Base-by-base conservation (phyloP, 2,888 invertebrate genomes). In the Eupithecia vulgata region DNA sequence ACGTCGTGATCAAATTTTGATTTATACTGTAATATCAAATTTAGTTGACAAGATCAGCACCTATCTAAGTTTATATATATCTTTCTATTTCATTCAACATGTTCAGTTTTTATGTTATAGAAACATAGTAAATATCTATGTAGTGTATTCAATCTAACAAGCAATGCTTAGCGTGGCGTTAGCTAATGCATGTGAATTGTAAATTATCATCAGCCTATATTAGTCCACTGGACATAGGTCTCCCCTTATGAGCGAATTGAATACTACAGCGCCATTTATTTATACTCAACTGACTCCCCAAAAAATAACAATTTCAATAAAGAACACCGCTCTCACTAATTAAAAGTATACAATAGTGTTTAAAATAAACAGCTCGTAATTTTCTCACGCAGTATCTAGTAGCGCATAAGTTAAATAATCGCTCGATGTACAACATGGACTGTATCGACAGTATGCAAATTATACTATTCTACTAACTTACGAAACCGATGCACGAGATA, bases 381-480 rank as follows among this genome's bases (percentile, higher is more conserved):
- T 69, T 77, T 78, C 77, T 77, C 78, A 76, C 79, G 78, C 74
- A 76, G 77, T 74, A 74, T 75, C 68, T 12, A 6, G 35, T 65
- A 40, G 13, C 13, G 37, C 12, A n/a, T 35, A 62, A 35, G 62
- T 37, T 40, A 42, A 65, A 64, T 64, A 42, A 65, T 64, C 76
- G 80, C 74, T 82, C 78, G 78, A 81, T 84, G 84, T 83, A 82
- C 80, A 78, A 82, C 82, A 82, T 76, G 82, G 81, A 78, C 82
- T 80, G 84, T 85, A 84, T 84, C 85, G 86, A 87, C 89, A 88
- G 87, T 91, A 93, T 93, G 92, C 93, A 92, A 93, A 93, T 91
- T 87, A 88, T 86, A 87, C 84, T 89, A 88, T 87, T 88, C 88
- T 48, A 48, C n/a, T 52, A 52, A 12, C 25, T 57, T 57, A 57